Conservation (phyloP, 2,113 vertebrate species). For the Nasalis larvatus region DNA sequence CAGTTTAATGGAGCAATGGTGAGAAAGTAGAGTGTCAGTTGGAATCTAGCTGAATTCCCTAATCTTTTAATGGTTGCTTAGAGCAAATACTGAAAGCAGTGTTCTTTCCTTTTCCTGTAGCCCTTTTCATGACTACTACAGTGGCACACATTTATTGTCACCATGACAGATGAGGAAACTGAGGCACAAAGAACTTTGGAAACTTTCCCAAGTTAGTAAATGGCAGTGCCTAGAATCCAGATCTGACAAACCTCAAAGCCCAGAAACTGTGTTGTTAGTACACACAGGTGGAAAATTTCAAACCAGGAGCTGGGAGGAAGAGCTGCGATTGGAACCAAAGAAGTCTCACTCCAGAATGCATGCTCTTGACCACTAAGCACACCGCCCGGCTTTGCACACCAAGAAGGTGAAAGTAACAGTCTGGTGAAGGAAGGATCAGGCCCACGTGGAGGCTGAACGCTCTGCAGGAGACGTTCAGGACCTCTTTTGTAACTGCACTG, state of each 20-base stretch:
- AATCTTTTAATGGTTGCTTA: neutral
- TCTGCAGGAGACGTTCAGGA: neutral
- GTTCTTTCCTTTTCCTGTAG: neutral
- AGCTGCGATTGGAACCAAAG: neutral
- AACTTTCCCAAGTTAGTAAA: neutral
- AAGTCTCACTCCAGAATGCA: neutral
- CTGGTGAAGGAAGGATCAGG: rapidly evolving
- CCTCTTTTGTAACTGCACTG: neutral
- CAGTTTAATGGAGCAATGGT: neutral
- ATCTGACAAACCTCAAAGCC: neutral
- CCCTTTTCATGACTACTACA: neutral
- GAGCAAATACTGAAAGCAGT: neutral
- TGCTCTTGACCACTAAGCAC: neutral
- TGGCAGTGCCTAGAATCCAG: neutral
- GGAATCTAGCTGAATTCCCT: neutral
- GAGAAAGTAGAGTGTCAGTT: neutral
- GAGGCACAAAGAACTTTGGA: neutral
- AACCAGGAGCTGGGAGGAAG: neutral
- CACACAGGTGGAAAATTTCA: neutral
- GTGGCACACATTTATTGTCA: neutral
- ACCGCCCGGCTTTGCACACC: neutral
- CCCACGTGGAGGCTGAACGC: rapidly evolving
- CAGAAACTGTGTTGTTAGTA: neutral
- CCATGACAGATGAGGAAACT: neutral
- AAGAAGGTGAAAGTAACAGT: neutral